These are phyloP conservation scores for Parazoanthus swiftii DNA, from an alignment of 92 coral and sea anemone genomes.

Conservation along the genomic window DNA sequence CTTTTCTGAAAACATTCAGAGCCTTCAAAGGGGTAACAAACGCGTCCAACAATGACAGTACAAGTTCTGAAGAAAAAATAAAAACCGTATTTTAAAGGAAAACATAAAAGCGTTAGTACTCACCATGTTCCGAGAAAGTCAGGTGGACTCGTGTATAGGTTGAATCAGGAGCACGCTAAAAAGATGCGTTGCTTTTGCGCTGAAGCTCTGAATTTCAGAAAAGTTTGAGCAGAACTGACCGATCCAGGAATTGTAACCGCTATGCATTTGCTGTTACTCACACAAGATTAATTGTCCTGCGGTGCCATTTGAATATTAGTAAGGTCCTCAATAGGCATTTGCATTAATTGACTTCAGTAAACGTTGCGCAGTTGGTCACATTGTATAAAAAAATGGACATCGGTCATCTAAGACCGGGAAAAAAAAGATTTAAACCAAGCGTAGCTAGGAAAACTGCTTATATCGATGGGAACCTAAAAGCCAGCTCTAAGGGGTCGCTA, in stretches of 20 bases:
- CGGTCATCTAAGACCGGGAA: not conserved
- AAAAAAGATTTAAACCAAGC: too few relatives aligned
- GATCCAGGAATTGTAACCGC: not conserved
- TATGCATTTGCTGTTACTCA: not conserved
- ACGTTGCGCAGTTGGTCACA: not conserved
- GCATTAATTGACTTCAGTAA: not conserved
- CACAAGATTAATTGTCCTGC: not conserved
- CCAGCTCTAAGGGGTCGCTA: too few relatives aligned
- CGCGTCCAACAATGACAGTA: not conserved
- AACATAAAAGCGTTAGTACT: not conserved
- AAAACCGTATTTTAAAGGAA: not conserved
- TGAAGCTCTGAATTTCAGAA: slow-evolving; percentile 29
- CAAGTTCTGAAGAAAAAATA: not conserved
- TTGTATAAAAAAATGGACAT: not conserved
- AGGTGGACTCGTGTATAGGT: not conserved
- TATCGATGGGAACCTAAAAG: too few relatives aligned
- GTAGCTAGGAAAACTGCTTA: too few relatives aligned
- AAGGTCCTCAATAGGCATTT: not conserved
- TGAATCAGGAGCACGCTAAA: not conserved
- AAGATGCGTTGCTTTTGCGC: slow-evolving; percentile 19
- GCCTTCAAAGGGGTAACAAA: slow-evolving; percentile 1
- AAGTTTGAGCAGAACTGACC: not conserved
- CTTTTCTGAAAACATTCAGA: slow-evolving; percentile 26
- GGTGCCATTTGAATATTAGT: not conserved
- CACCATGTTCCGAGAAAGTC: not conserved